These are phyloP conservation scores for Pantala flavescens DNA, from an alignment of 1,140 invertebrate species.

Conservation along the genomic window DNA sequence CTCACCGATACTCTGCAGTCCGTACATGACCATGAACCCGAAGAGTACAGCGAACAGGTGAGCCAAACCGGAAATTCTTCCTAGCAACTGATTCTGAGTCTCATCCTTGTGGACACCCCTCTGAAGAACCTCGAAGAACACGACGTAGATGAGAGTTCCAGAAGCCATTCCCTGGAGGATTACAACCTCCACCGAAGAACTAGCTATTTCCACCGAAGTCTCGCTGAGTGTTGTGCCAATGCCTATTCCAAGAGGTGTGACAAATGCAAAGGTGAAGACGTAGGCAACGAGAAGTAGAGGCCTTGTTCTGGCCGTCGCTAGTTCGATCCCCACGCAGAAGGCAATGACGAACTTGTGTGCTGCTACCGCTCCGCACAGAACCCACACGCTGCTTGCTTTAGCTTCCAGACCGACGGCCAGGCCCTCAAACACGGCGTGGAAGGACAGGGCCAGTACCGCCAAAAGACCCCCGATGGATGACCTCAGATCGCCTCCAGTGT, in stretches of 20 bases:
- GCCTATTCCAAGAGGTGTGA: conserved; percentile 66
- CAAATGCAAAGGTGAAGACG: conserved; percentile 64
- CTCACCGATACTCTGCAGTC: conserved; percentile 33
- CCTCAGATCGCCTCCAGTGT: conserved; percentile 11
- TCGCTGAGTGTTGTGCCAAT: conserved; percentile 37
- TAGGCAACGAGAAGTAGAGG: conserved; percentile 50
- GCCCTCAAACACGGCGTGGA: conserved; percentile 88
- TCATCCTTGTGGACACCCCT: conserved; percentile 23
- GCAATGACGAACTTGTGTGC: conserved; percentile 85
- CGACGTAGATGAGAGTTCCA: conserved; percentile 54
- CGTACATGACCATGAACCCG: conserved; percentile 36
- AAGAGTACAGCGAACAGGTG: conserved; percentile 35
- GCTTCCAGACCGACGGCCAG: conserved; percentile 75
- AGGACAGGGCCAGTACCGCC: conserved; percentile 74
- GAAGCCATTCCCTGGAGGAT: conserved; percentile 47
- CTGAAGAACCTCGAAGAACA: conserved; percentile 56
- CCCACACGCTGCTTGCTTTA: conserved; percentile 56
- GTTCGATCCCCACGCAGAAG: conserved; percentile 71
- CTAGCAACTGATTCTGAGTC: conserved; percentile 22
- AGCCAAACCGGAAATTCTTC: conserved; percentile 25
- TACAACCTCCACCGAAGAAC: conserved; percentile 40
- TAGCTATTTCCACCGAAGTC: conserved; percentile 38
- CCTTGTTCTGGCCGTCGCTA: conserved; percentile 56
- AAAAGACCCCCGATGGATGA: conserved; percentile 59
- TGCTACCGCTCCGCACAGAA: conserved; percentile 67